Evolutionary conservation across 2,888 invertebrate genomes (phyloP), one percentile per base, ranked within the genome.

Genomic region (Leptopilina drosophilae): DNA sequence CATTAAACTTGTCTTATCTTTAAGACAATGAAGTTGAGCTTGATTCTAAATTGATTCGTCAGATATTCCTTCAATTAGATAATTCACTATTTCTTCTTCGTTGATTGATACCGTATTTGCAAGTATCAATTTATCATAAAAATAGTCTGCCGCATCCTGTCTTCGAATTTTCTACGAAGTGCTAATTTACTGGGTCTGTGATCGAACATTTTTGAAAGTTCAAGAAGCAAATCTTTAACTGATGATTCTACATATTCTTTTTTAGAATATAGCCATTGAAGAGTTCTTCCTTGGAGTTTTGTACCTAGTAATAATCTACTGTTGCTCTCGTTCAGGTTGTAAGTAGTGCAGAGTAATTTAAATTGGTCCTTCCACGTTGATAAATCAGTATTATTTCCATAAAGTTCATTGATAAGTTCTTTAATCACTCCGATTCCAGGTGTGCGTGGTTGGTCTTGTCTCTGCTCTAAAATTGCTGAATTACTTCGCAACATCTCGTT

Each of bases 81-180:
- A 81, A 14, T 84, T 81, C 11, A 83, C 62, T 2, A 84, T n/a
- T 40, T 84, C 82, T 6, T 79, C 80, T 11, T 77, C 76, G 0
- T 67, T 20, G 1, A 84, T 77, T 14, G 82, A 78, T 14, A 82
- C 82, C 0, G 73, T 67, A 64, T 82, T 84, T 8, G 77, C 81
- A n/a, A 82, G 62, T 46, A 81, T 83, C 2, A 82, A 15, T 33
- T 84, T 81, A 1, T 82, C 78, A 40, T 83, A 83, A 33, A 73
- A 81, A 67, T 84, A 83, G 11, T 82, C 81, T 26, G 77, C 64
- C 83, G 83, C 26, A 76, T 59, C 56, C 83, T 78, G 42, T 42
- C 15, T 53, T 83, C 83, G 11, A 84, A 84, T 11, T 82, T 64
- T 56, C 78, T 80, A 0, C 80, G 80, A 5, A 82, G 64, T 2